Conservation (phyloP, 2,888 invertebrate genomes). For the Agonopterix arenella region DNA sequence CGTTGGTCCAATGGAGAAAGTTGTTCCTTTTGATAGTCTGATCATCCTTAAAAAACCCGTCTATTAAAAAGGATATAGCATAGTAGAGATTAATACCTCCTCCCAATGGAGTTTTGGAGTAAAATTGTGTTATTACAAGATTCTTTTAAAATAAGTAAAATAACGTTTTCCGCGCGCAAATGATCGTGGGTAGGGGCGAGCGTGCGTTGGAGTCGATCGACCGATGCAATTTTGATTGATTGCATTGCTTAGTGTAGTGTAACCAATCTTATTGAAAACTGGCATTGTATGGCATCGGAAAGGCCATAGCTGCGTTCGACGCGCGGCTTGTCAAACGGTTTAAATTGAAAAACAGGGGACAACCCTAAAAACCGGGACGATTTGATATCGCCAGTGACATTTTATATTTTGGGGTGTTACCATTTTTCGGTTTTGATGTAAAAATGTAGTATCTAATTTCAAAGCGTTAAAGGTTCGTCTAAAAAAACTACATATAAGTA, state of each 20-base stretch:
- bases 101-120: too few species aligned
- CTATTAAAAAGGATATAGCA: too few species aligned
- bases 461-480: too few species aligned
- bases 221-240: slow-evolving; percentile 75
- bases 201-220: slow-evolving; percentile 58
- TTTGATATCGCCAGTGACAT: slow-evolving; percentile 49
- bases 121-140: too few species aligned
- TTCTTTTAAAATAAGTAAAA: background rate
- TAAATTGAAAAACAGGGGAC: slow-evolving; percentile 71
- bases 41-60: too few species aligned
- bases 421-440: slow-evolving; percentile 32
- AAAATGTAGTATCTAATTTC: slow-evolving; percentile 12
- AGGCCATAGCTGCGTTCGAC: slow-evolving; percentile 66
- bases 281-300: slow-evolving; percentile 62
- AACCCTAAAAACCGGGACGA: slow-evolving; percentile 48
- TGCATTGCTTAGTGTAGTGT: slow-evolving; percentile 76
- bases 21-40: too few species aligned
- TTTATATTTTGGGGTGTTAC: slow-evolving; percentile 62
- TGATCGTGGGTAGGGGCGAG: slow-evolving; percentile 38
- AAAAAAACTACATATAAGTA: too few species aligned
- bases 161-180: slow-evolving; percentile 22
- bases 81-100: too few species aligned
- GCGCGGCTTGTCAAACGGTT: slow-evolving; percentile 70
- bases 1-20: too few species aligned
- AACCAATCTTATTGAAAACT: slow-evolving; percentile 76